Evolutionary conservation across 2,797 vertebrate species (phyloP), one percentile per base, ranked within the genome.

Genomic region (Heteromormyrus szaboi): DNA sequence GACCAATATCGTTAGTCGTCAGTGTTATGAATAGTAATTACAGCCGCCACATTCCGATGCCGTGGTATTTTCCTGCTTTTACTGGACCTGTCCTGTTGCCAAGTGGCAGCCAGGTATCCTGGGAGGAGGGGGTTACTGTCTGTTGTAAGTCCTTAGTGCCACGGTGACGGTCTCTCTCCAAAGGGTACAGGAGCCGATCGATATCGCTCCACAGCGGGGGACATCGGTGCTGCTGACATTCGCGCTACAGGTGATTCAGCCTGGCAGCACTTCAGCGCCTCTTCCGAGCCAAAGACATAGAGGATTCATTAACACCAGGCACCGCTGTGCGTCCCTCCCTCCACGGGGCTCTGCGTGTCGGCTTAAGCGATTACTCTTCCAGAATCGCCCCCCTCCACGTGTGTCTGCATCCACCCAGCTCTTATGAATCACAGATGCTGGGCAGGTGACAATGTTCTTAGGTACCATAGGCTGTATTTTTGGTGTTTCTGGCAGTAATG

Each of bases 301-400:
- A 81, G 51, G 85, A 33, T 86, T 86, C 85, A 86, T 86, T 86
- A 86, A 6, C 50, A 14, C 51, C 29, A 51, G 5, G 46, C 81
- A 51, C 81, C 11, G 19, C 48, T 51, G 51, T n/a, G 33, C 7
- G 0, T 17, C 29, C 25, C 25, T 59, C 33, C 53, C 51, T 44
- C 53, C 53, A 1, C 19, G 53, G 33, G 22, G 8, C 85, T 59
- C 85, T 2, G 53, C 19, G 53, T n/a, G 53, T 59, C 19, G 29
- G 25, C 85, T 41, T 86, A 86, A 56, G 50, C 7, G 51, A 59
- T 56, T 37, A 56, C 53, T 59, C 51, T 86, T 54, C 84, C 22
- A 14, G 48, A 56, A 86, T 53, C 22, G 29, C 53, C 7, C 33
- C 85, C 14, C 29, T 56, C 6, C 76, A 37, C 22, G 3, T 12